Base-by-base conservation (phyloP, 2,888 invertebrate species). In the Noctua pronuba region DNA sequence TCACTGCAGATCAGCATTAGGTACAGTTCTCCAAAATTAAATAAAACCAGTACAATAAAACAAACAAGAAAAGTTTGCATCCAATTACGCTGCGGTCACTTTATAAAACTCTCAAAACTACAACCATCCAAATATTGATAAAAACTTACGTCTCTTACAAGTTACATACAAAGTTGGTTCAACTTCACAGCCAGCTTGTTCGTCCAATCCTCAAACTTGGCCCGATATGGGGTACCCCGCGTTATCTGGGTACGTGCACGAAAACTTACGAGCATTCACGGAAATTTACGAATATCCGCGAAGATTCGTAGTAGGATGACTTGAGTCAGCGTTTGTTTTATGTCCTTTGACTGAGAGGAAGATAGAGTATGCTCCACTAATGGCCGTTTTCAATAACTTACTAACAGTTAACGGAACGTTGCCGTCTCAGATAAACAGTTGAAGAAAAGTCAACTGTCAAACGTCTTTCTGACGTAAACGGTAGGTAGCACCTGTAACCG, bases 231-330 rank as follows among this genome's bases (percentile, higher is more conserved):
- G 75, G 74, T 78, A 77, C 74, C 49, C 68, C 76, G 58, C 80
- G 69, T 80, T 87, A 86, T 86, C 85, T 79, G 24, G n/a, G 71
- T 35, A 79, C 82, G 82, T 82, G 87, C 28, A 78, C 73, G 85
- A 70, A 79, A 77, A 86, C 80, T 86, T 75, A 74, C 82, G 60
- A 78, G 58, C 62, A 44, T 66, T 72, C 65, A 62, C 64, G 73
- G 73, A 86, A 79, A 86, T 74, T 84, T 81, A 71, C 76, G 64
- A 80, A 77, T 18, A 65, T 49, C 65, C 55, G 6, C 58, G 70
- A 62, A 46, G 62, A 79, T 83, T 76, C 11, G 13, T 41, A 38
- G 13, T 0, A 21, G 24, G 24, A 68, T 66, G 49, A 62, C 24
- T 73, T 58, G 49, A 66, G 44, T 67, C 58, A 60, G 44, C 62